Conservation (phyloP, 2,888 invertebrate species). For the Neoascia interrupta region DNA sequence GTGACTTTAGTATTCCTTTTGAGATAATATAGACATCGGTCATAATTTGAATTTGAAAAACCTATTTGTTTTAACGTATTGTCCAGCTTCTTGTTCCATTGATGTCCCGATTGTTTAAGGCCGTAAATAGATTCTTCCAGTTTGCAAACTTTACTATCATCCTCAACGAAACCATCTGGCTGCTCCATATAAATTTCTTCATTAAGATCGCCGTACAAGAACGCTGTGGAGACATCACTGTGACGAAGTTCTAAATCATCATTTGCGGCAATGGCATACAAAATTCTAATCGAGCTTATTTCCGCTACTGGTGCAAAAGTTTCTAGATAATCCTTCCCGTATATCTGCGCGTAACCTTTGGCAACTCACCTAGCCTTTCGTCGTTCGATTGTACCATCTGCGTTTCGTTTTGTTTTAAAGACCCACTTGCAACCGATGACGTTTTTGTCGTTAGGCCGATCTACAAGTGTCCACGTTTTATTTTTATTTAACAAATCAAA, state of each 20-base stretch:
- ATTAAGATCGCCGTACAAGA: background rate
- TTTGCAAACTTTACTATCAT: conserved; percentile 5
- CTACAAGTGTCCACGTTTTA: background rate
- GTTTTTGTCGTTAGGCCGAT: background rate
- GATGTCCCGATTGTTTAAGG: conserved; percentile 10
- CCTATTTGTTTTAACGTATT: background rate
- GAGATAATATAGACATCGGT: conserved; percentile 13
- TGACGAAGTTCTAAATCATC: conserved; percentile 41
- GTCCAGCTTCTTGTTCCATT: background rate
- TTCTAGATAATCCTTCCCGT: background rate
- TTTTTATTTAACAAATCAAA: background rate
- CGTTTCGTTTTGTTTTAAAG: background rate
- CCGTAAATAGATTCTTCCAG: conserved; percentile 20
- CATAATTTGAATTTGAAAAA: background rate
- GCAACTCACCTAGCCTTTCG: background rate
- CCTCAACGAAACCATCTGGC: background rate
- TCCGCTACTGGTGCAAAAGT: background rate
- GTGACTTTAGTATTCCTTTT: background rate
- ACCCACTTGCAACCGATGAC: background rate
- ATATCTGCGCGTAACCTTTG: background rate
- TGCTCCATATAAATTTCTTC: background rate
- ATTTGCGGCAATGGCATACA: background rate
- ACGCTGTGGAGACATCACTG: conserved; percentile 38
- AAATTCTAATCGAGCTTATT: background rate
- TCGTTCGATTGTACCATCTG: background rate